Conservation (phyloP, 1,140 invertebrate species). For the Tetragnatha versicolor region DNA sequence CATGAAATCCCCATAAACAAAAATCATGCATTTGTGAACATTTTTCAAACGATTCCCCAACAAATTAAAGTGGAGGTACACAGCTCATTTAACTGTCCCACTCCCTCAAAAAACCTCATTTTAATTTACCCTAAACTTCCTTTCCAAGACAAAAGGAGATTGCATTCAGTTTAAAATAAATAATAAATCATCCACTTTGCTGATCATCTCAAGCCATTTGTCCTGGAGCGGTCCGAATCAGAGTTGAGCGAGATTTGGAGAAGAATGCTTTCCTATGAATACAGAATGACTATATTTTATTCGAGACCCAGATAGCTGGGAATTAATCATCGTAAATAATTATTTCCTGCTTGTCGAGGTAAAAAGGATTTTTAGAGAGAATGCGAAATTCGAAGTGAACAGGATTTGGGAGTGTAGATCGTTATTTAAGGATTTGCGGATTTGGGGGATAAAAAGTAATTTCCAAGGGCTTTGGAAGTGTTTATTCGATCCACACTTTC, state of each 20-base stretch:
- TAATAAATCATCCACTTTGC: conserved; percentile 31
- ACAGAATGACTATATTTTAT: conserved; percentile 36
- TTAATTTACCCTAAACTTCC: conserved; percentile 5
- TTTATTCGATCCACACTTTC: no score
- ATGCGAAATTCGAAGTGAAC: neutral
- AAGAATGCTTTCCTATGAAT: conserved; percentile 25
- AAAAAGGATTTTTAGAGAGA: neutral
- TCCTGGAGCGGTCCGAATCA: conserved; percentile 1
- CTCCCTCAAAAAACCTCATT: neutral
- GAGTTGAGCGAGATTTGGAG: neutral
- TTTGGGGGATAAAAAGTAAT: no score
- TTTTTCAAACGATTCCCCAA: neutral
- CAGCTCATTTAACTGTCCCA: neutral
- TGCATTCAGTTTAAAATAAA: conserved; percentile 30
- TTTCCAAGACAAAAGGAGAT: neutral
- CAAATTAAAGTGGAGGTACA: neutral
- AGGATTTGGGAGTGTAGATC: neutral
- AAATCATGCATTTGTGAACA: neutral
- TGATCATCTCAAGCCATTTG: conserved; percentile 19
- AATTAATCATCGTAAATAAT: conserved; percentile 43
- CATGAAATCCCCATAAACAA: no score
- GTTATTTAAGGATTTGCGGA: no score
- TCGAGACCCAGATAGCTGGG: conserved; percentile 3
- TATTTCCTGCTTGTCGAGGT: conserved; percentile 17
- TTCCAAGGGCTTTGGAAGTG: no score